These are phyloP conservation scores for Sander lucioperca DNA, from an alignment of 2,113 vertebrate genomes.

Conservation along the genomic window DNA sequence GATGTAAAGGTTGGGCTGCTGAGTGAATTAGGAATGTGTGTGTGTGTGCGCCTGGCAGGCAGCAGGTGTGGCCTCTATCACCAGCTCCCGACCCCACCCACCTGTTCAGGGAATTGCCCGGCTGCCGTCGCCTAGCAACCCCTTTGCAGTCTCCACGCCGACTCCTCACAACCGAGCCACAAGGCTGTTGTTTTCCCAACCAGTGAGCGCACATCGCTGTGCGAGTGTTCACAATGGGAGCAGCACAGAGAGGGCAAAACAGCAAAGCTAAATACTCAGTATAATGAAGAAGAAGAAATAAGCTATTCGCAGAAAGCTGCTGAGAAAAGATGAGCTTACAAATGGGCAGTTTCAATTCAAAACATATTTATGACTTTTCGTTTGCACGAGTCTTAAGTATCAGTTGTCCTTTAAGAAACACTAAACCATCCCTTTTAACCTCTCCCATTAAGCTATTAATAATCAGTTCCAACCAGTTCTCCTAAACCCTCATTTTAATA, in stretches of 20 bases:
- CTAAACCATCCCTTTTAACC: not conserved
- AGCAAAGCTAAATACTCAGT: not conserved
- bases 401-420: not conserved
- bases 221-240: slow-evolving; percentile 19
- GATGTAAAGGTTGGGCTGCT: slow-evolving; percentile 35
- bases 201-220: slow-evolving; percentile 1
- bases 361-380: not conserved
- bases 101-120: slow-evolving; percentile 69
- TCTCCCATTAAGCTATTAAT: not conserved
- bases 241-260: slow-evolving; percentile 1
- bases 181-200: slow-evolving; percentile 58
- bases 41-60: slow-evolving; percentile 10
- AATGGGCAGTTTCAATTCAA: not conserved
- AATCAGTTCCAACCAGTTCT: slow-evolving; percentile 6
- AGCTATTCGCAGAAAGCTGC: not conserved
- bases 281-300: not conserved
- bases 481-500: slow-evolving; percentile 5
- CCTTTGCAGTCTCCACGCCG: slow-evolving; percentile 38
- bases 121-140: slow-evolving; percentile 72
- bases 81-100: slow-evolving; percentile 62
- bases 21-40: slow-evolving; percentile 34
- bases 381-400: not conserved
- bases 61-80: slow-evolving; percentile 73
- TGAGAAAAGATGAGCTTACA: not conserved
- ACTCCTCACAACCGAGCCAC: slow-evolving; percentile 44